Percentiles rank a stretch among this genome's conserved stretches.
phyloP scores from a whole-genome alignment of 1,140 invertebrate genomes.

The Drusus annulatus region DNA sequence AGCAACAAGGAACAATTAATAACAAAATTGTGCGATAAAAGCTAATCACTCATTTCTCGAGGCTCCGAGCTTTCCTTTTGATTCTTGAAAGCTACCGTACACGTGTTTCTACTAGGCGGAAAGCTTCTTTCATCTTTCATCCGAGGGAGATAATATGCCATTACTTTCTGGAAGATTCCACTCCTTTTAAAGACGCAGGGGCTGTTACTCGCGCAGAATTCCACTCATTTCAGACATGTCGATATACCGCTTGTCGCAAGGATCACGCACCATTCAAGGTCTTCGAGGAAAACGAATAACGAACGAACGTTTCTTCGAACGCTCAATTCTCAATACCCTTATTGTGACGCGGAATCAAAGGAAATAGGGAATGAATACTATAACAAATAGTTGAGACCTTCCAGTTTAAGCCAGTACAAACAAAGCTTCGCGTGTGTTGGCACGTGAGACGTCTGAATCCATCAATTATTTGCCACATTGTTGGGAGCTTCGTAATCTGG shows the following conservation, averaged over 20 bases:
- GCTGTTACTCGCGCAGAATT: slow-evolving; percentile 11
- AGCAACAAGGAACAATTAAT: background rate
- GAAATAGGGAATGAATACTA: background rate
- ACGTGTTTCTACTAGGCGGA: slow-evolving; percentile 5
- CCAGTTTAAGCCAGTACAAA: background rate
- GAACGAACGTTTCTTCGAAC: no score
- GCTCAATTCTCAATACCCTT: no score
- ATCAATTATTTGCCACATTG: no score
- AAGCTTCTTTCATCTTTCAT: background rate
- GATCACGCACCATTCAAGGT: background rate
- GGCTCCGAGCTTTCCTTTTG: slow-evolving; percentile 6
- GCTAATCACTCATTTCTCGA: slow-evolving; percentile 26
- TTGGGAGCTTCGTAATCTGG: no score
- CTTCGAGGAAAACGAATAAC: background rate
- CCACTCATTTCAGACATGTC: slow-evolving; percentile 13
- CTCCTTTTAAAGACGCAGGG: slow-evolving; percentile 19
- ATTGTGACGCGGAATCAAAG: slow-evolving; percentile 20
- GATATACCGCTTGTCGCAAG: slow-evolving; percentile 18
- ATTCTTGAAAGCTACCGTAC: slow-evolving; percentile 21
- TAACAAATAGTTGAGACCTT: slow-evolving; percentile 6
- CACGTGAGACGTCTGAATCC: no score
- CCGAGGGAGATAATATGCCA: slow-evolving; percentile 21
- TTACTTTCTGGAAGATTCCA: slow-evolving; percentile 13
- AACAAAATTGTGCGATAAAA: no score
- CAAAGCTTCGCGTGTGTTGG: background rate